A percentile compares a stretch with the other conserved stretches of the same genome.
phyloP scores from a whole-genome alignment of 37 sponge, comb jelly and placozoan species.

The Beroe forskalii region DNA sequence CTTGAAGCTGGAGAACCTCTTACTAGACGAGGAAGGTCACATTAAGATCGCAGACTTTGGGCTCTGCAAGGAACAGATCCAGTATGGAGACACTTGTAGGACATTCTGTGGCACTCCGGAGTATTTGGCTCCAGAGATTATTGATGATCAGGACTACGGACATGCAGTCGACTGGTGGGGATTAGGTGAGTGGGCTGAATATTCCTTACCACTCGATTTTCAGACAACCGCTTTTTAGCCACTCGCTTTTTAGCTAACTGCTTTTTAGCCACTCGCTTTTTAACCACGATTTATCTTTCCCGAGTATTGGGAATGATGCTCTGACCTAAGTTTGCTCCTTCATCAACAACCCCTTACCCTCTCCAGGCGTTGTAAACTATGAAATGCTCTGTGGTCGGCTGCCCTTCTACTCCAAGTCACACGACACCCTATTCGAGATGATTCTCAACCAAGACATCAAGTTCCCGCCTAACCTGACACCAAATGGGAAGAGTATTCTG shows the following conservation, averaged over 20 bases:
- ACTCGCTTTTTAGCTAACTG: no score
- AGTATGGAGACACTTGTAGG: constrained; percentile 84
- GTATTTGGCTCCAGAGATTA: constrained; percentile 97
- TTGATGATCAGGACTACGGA: constrained; percentile 97
- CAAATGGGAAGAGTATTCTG: constrained; percentile 73
- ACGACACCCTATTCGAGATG: constrained; percentile 91
- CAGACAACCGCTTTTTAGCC: no score
- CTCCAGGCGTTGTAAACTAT: constrained; percentile 92
- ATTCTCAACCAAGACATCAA: constrained; percentile 70
- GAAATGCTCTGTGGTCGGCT: constrained; percentile 99
- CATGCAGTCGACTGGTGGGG: constrained; percentile 99
- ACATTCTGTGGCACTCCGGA: constrained; percentile 99
- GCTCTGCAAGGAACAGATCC: constrained; percentile 94
- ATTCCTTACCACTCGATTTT: no score
- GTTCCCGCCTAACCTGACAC: constrained; percentile 88
- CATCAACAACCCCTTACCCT: no score
- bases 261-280: no score
- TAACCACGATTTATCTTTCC: no score
- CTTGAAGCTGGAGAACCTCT: constrained; percentile 90
- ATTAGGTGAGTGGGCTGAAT: constrained; percentile 69
- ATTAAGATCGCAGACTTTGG: constrained; percentile 99
- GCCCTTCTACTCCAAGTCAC: constrained; percentile 91
- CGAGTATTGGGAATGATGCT: no score
- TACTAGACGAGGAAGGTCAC: constrained; percentile 90
- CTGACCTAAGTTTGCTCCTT: no score